Base-by-base conservation (phyloP, 2,797 vertebrate species). In the Tenualosa thibaudeaui region DNA sequence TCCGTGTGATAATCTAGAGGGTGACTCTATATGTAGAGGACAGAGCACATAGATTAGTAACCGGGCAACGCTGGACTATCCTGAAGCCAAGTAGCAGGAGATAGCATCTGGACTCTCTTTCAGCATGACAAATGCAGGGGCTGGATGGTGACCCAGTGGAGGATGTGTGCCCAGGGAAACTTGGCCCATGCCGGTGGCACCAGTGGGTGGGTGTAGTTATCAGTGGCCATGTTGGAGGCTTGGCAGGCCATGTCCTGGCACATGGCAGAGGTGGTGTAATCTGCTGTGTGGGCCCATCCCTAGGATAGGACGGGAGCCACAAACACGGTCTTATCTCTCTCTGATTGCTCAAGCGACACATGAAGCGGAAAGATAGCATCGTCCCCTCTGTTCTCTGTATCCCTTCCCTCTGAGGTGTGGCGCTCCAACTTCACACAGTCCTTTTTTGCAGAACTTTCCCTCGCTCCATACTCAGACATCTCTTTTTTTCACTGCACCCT, bases 361-460 rank as follows among this genome's bases (percentile, higher is more conserved):
- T 90, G 90, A 86, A 88, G 87, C 54, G 37, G 85, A 68, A 56
- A 88, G 86, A 91, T 90, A 89, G 88, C 81, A 85, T 84, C 82
- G 9, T 83, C 84, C 82, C 56, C 84, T 78, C 54, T 87, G 88
- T 84, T 86, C 43, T 83, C 58, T 81, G 82, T 88, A 85, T 88
- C 89, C 85, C 26, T 83, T 31, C 82, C 85, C 68, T 84, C 84
- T 62, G 81, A 83, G 85, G 85, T 87, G 86, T 71, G 82, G 24
- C 82, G 9, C 10, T 51, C 58, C 58, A n/a, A 22, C 43, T 82
- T 83, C 15, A 10, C 1, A 24, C 12, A 24, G 10, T 56, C 51
- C 22, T 62, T 81, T 40, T 37, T 10, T 78, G n/a, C 49, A 40
- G 19, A 78, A 56, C 56, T 71, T 78, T 78, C 71, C 71, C 40